A percentile compares a stretch with the other conserved stretches of the same genome.
Conservation (phyloP, 2,888 invertebrate species). For the Hedya salicella region DNA sequence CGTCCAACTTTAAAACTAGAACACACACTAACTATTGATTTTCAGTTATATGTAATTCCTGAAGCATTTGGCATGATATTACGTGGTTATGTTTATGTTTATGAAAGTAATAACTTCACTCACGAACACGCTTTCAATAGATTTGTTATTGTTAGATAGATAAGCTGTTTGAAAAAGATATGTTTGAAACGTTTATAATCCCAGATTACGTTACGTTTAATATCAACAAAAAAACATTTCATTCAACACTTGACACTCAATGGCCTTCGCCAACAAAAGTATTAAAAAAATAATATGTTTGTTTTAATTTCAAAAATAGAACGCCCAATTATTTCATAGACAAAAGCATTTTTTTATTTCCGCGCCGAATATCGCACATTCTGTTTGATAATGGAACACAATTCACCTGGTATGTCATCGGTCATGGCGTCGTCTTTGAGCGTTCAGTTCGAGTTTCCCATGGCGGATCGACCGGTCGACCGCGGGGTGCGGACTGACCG, state of each 20-base stretch:
- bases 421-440: slow-evolving; percentile 60
- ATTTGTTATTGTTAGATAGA: too few species aligned
- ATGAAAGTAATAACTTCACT: too few species aligned
- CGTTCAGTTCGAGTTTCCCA: slow-evolving; percentile 52
- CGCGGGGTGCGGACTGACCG: slow-evolving; percentile 78
- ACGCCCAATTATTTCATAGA: not conserved
- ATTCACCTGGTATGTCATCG: slow-evolving; percentile 79
- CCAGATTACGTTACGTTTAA: too few species aligned
- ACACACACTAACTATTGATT: too few species aligned
- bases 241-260: not conserved
- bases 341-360: slow-evolving; percentile 1
- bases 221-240: not conserved
- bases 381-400: slow-evolving; percentile 46
- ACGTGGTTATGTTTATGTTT: too few species aligned
- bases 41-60: too few species aligned
- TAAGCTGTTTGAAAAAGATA: too few species aligned
- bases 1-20: too few species aligned
- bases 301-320: not conserved
- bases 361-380: not conserved
- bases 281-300: not conserved
- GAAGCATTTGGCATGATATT: too few species aligned
- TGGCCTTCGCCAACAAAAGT: not conserved
- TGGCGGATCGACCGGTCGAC: slow-evolving; percentile 65
- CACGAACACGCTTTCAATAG: not conserved
- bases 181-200: too few species aligned